A percentile compares a stretch with the other conserved stretches of the same genome.
phyloP scores from a whole-genome alignment of 2,888 invertebrate genomes.

The Epinotia bilunana region DNA sequence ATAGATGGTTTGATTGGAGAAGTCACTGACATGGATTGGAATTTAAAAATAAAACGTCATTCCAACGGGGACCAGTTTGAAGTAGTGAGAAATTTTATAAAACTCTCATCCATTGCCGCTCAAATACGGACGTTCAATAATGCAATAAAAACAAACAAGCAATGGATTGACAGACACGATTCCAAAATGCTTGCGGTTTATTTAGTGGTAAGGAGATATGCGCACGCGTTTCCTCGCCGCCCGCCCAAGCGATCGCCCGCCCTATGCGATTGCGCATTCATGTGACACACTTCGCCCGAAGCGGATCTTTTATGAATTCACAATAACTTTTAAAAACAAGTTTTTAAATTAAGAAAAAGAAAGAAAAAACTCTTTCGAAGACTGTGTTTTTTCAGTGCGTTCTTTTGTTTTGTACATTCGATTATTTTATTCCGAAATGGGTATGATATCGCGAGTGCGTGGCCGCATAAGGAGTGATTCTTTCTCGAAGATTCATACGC shows the following conservation, averaged over 20 bases:
- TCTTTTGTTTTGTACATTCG: conserved; percentile 34
- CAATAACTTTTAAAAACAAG: conserved; percentile 8
- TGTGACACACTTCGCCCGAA: conserved; percentile 63
- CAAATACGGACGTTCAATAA: conserved; percentile 10
- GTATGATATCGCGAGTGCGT: conserved; percentile 88
- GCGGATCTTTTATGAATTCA: conserved; percentile 54
- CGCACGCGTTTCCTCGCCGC: conserved; percentile 62
- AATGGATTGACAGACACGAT: conserved; percentile 45
- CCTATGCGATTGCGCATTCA: conserved; percentile 70
- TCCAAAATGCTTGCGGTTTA: neutral
- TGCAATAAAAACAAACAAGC: conserved; percentile 44
- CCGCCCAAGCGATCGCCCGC: conserved; percentile 62
- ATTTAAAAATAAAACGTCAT: conserved; percentile 73
- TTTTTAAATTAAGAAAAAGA: neutral
- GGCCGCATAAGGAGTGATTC: conserved; percentile 87
- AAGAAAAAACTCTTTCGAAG: neutral
- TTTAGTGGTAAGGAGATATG: conserved; percentile 46
- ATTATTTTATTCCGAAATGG: conserved; percentile 77
- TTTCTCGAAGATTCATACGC: conserved; percentile 85
- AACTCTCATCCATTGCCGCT: conserved; percentile 51
- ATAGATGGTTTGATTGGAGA: conserved; percentile 56
- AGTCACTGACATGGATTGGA: conserved; percentile 76
- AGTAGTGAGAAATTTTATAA: conserved; percentile 37
- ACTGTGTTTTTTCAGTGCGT: conserved; percentile 23
- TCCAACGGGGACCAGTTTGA: conserved; percentile 53